These are phyloP conservation scores for Micromussa lordhowensis DNA, from an alignment of 92 coral and sea anemone genomes.

Conservation along the genomic window DNA sequence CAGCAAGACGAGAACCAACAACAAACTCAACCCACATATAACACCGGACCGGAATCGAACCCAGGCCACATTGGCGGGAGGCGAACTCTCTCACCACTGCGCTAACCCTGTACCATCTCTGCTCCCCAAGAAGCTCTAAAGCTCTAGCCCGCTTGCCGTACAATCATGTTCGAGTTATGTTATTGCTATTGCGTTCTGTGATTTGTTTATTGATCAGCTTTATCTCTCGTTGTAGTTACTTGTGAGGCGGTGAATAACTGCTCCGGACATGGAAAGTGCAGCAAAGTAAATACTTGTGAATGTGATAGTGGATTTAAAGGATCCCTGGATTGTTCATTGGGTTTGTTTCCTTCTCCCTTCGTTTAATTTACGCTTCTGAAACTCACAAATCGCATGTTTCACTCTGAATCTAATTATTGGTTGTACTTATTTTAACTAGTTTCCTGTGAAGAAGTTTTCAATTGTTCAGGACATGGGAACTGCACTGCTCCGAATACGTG, in stretches of 20 bases:
- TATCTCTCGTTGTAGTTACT: slow-evolving; percentile 16
- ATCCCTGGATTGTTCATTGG: slow-evolving; percentile 61
- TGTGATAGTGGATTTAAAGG: slow-evolving; percentile 69
- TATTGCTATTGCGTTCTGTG: not conserved
- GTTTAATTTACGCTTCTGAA: not conserved
- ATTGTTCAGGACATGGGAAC: slow-evolving; percentile 72
- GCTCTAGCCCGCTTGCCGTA: too few relatives aligned
- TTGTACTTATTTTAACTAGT: not conserved
- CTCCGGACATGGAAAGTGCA: slow-evolving; percentile 69
- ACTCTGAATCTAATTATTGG: not conserved
- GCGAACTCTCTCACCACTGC: too few relatives aligned
- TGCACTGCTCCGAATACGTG: slow-evolving; percentile 70
- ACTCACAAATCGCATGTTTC: not conserved
- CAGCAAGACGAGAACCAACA: too few relatives aligned
- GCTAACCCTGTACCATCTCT: too few relatives aligned
- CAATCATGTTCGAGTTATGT: not conserved
- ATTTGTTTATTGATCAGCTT: not conserved
- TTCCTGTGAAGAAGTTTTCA: slow-evolving; percentile 58
- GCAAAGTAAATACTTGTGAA: slow-evolving; percentile 54
- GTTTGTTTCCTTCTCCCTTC: slow-evolving; percentile 16
- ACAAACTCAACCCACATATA: too few relatives aligned
- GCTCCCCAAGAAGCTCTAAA: too few relatives aligned
- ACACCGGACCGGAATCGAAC: too few relatives aligned
- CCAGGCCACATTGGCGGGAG: too few relatives aligned
- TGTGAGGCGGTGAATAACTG: slow-evolving; percentile 74